These are phyloP conservation scores for Morinoia aosen DNA, from an alignment of 2,888 invertebrate species.

Conservation along the genomic window DNA sequence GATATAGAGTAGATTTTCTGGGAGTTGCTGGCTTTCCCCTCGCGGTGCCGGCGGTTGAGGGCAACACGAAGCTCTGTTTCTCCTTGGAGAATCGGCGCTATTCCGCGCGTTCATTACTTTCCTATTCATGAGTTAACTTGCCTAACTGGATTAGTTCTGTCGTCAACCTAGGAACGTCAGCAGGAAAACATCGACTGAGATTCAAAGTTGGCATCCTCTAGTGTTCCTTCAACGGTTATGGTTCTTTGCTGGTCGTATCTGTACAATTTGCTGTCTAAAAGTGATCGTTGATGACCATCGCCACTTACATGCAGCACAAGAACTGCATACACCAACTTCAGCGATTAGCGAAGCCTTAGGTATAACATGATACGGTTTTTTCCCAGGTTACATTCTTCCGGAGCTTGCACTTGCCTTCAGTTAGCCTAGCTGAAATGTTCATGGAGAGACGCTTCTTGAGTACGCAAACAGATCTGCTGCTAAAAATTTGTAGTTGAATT, in stretches of 20 bases:
- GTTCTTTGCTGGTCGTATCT: neutral
- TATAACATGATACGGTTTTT: neutral
- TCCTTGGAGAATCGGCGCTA: conserved; percentile 46
- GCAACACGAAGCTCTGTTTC: conserved; percentile 3
- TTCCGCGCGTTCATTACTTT: conserved; percentile 43
- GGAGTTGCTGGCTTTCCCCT: neutral
- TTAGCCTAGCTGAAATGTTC: neutral
- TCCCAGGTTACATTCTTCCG: neutral
- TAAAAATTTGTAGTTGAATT: neutral
- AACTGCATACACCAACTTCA: neutral
- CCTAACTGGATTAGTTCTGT: conserved; percentile 46
- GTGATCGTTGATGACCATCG: neutral
- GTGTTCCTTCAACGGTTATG: conserved; percentile 23
- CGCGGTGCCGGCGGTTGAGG: neutral
- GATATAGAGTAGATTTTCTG: neutral
- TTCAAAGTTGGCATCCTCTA: neutral
- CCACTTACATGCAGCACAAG: neutral
- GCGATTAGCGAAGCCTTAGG: neutral
- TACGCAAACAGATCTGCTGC: neutral
- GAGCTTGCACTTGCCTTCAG: neutral
- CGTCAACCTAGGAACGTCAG: conserved; percentile 25
- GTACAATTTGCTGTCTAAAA: neutral
- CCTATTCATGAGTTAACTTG: conserved; percentile 53
- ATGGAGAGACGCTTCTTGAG: neutral
- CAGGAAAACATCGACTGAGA: conserved; percentile 33